Conservation (phyloP, 2,113 vertebrate genomes). For the Machaerirhynchus nigripectus region DNA sequence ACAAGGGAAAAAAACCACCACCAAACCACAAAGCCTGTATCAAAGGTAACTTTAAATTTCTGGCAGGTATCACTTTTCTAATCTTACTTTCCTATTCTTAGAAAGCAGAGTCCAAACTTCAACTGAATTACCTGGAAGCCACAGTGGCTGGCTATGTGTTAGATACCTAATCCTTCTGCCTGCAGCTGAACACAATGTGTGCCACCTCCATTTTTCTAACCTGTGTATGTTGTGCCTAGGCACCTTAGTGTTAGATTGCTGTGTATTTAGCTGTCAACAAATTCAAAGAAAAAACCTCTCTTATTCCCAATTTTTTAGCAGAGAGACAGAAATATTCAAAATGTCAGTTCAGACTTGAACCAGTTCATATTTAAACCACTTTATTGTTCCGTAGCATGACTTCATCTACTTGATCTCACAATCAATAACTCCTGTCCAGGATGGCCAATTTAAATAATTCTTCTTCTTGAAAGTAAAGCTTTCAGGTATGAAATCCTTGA, state of each 20-base stretch:
- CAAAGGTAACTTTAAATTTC: neutral
- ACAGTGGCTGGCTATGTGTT: neutral
- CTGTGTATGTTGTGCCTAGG: neutral
- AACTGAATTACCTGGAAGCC: neutral
- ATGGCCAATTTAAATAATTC: neutral
- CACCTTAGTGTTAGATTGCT: neutral
- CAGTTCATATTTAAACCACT: neutral
- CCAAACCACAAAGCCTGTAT: neutral
- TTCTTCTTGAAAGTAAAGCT: neutral
- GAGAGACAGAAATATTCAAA: neutral
- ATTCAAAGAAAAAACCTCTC: neutral
- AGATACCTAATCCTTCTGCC: neutral
- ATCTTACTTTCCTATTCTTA: neutral
- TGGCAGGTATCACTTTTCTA: neutral
- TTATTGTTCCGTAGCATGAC: neutral
- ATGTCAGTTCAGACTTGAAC: neutral
- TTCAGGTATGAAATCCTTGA: constrained; percentile 16
- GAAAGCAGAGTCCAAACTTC: neutral
- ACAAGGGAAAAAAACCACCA: neutral
- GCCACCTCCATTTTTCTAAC: neutral
- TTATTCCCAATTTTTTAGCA: neutral
- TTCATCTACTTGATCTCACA: neutral
- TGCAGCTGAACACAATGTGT: neutral
- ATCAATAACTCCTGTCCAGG: neutral
- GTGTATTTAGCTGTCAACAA: neutral